phyloP scores from a whole-genome alignment of 2,888 invertebrate genomes.

The Pandemis heparana region DNA sequence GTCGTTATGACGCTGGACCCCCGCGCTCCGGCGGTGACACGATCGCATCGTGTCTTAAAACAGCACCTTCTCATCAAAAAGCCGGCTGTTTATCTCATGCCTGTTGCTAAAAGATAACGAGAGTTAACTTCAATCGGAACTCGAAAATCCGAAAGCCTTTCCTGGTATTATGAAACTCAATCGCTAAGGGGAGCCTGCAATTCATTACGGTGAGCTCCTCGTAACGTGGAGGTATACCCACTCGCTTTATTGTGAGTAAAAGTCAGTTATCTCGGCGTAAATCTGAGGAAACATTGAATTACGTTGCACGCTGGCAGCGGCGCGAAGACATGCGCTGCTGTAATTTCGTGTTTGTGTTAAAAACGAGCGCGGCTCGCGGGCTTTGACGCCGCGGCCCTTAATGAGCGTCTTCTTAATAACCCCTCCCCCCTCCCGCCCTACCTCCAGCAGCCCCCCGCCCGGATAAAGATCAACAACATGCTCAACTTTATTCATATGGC shows the following conservation, averaged over 20 bases:
- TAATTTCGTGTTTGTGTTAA: constrained; percentile 14
- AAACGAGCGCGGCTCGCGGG: constrained; percentile 8
- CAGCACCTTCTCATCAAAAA: no score
- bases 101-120: background rate
- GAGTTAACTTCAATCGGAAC: background rate
- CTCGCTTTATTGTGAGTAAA: constrained; percentile 13
- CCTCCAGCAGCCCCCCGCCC: background rate
- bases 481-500: constrained; percentile 36
- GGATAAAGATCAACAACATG: constrained; percentile 32
- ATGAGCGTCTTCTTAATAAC: constrained; percentile 35
- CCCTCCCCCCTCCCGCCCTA: background rate
- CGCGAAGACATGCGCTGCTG: constrained; percentile 9
- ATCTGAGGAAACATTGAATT: constrained; percentile 13
- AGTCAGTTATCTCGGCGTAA: background rate
- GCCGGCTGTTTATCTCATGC: background rate
- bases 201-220: background rate
- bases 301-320: constrained; percentile 1
- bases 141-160: background rate
- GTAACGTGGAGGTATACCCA: background rate
- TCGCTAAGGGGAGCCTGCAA: background rate
- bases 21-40: constrained; percentile 1
- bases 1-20: constrained; percentile 15
- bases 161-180: background rate
- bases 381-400: constrained; percentile 33
- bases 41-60: background rate